Percentiles rank a stretch among this genome's conserved stretches.
Conservation (phyloP, 2,888 invertebrate genomes). For the Tenthredo amoena region DNA sequence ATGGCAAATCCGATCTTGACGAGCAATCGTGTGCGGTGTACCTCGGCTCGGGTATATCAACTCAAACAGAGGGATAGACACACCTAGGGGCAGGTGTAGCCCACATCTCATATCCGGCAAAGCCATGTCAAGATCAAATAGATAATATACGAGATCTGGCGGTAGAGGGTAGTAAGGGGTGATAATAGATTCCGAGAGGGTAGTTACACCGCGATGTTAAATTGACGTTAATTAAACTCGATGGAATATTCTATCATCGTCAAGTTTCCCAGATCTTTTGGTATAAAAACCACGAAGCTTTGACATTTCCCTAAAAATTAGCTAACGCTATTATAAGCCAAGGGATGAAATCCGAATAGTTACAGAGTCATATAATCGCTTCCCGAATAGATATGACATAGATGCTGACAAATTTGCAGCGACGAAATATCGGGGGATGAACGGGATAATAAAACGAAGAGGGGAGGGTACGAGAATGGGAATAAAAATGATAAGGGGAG, state of each 20-base stretch:
- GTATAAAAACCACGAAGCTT: too few species aligned
- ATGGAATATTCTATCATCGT: too few species aligned
- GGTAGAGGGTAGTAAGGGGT: not conserved
- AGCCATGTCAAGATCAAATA: conserved; percentile 44
- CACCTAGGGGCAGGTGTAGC: not conserved
- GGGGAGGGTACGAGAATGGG: conserved; percentile 14
- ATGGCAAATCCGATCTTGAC: not conserved
- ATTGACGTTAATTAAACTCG: too few species aligned
- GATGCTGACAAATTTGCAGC: not conserved
- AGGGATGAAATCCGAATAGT: too few species aligned
- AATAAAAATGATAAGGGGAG: not conserved
- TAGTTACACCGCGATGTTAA: not conserved
- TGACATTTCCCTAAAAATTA: too few species aligned
- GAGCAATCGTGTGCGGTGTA: not conserved
- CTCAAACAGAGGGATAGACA: not conserved
- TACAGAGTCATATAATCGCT: too few species aligned
- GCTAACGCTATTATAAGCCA: too few species aligned
- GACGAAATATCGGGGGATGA: not conserved
- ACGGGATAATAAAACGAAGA: conserved; percentile 56
- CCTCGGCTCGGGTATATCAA: not conserved
- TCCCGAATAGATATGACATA: too few species aligned
- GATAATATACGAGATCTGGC: not conserved
- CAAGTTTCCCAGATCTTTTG: too few species aligned
- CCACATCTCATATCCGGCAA: conserved; percentile 42
- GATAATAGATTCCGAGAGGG: not conserved